Conservation (phyloP, 2,113 vertebrate species). For the Gopherus evgoodei region DNA sequence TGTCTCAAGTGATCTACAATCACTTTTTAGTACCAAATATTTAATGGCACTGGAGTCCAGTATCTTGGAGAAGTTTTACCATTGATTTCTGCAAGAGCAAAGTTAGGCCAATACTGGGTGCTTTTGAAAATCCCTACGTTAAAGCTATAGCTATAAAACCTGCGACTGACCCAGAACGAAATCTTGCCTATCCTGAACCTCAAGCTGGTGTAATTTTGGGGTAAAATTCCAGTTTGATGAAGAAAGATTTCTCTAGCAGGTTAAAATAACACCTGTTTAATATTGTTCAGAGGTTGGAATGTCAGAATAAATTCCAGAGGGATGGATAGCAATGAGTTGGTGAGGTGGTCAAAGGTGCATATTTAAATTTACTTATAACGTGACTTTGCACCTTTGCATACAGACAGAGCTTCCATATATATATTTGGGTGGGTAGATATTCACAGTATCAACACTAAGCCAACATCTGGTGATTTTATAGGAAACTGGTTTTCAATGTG, state of each 20-base stretch:
- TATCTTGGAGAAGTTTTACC: neutral
- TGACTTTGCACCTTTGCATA: neutral
- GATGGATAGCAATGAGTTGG: neutral
- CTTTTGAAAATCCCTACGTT: neutral
- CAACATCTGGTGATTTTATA: neutral
- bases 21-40: neutral
- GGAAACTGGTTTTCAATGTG: neutral
- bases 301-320: neutral
- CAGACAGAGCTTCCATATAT: neutral
- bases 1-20: neutral
- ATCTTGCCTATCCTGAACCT: neutral
- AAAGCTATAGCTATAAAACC: rapidly evolving
- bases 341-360: neutral
- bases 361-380: neutral
- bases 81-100: neutral
- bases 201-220: neutral
- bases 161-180: neutral
- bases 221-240: neutral
- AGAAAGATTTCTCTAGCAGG: neutral
- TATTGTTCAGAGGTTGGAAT: neutral
- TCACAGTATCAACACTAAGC: neutral
- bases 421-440: neutral
- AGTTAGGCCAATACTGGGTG: neutral
- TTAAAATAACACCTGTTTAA: neutral
- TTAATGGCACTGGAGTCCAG: neutral